Conservation (phyloP, 1,140 invertebrate species). For the Kradibia gibbosae region DNA sequence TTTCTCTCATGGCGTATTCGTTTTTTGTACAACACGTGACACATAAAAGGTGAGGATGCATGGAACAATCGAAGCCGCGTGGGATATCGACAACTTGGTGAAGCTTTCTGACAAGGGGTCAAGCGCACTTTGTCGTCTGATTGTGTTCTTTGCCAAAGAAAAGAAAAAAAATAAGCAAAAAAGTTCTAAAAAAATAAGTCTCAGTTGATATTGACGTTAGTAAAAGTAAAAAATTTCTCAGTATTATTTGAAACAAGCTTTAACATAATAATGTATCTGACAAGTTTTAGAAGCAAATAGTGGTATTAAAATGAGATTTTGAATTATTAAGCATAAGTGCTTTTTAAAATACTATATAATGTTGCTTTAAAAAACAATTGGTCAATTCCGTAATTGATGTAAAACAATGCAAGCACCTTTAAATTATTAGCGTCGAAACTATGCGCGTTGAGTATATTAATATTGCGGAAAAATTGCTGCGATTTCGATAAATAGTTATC, state of each 20-base stretch:
- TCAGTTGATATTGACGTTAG: not conserved
- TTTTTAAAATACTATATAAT: too few species aligned
- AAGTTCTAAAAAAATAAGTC: not conserved
- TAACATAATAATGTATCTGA: too few species aligned
- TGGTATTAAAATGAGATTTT: too few species aligned
- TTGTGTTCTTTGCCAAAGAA: constrained; percentile 35
- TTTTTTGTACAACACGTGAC: constrained; percentile 19
- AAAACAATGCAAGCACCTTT: not conserved
- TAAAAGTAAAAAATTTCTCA: not conserved
- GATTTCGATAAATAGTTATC: constrained; percentile 48
- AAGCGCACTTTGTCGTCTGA: constrained; percentile 44
- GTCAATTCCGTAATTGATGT: not conserved
- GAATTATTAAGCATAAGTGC: too few species aligned
- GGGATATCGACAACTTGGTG: constrained; percentile 41
- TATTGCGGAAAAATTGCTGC: constrained; percentile 11
- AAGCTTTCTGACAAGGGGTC: constrained; percentile 34
- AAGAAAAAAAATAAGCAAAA: not conserved
- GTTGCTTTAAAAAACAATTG: too few species aligned
- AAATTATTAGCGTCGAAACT: not conserved
- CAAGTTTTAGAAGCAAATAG: too few species aligned
- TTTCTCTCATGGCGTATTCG: not conserved
- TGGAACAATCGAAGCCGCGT: constrained; percentile 28
- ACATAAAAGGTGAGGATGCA: constrained; percentile 35
- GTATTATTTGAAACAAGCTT: too few species aligned
- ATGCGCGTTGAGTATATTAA: not conserved